Evolutionary conservation across 2,113 vertebrate genomes (phyloP).

Genomic region (Lycocorax pyrrhopterus): DNA sequence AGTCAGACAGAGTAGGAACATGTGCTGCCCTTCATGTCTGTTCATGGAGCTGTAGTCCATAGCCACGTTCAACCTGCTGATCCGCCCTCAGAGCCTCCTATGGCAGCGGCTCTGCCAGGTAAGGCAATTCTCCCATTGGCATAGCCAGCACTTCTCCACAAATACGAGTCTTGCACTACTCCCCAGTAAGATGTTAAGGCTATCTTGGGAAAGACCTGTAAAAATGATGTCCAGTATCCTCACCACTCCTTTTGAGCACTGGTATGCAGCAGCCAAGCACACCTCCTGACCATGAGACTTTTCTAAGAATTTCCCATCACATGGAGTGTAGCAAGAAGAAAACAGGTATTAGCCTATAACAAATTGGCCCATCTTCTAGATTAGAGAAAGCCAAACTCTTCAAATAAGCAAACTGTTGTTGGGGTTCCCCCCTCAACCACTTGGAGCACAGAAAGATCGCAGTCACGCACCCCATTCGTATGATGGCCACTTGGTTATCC

Average conservation of each 20-base stretch:
- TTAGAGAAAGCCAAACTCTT: not conserved
- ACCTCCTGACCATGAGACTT: not conserved
- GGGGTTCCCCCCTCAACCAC: not conserved
- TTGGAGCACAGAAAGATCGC: not conserved
- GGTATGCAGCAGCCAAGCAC: not conserved
- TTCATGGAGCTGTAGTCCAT: accelerated
- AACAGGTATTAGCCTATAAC: not conserved
- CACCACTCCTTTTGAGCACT: not conserved
- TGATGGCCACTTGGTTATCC: not conserved
- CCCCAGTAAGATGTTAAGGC: not conserved
- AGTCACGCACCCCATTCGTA: not conserved
- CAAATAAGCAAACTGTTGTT: not conserved
- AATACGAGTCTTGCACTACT: not conserved
- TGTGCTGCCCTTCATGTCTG: not conserved
- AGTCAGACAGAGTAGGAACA: not conserved
- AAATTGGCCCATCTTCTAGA: not conserved
- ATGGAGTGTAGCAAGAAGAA: not conserved
- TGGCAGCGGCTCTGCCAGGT: not conserved
- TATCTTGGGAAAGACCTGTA: not conserved
- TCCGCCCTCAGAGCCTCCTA: not conserved
- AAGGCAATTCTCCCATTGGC: not conserved
- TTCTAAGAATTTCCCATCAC: not conserved
- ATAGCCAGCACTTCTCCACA: not conserved
- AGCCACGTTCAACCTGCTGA: not conserved
- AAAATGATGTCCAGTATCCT: not conserved